Base-by-base conservation (phyloP, 2,888 invertebrate genomes). In the Cephus pulcher region DNA sequence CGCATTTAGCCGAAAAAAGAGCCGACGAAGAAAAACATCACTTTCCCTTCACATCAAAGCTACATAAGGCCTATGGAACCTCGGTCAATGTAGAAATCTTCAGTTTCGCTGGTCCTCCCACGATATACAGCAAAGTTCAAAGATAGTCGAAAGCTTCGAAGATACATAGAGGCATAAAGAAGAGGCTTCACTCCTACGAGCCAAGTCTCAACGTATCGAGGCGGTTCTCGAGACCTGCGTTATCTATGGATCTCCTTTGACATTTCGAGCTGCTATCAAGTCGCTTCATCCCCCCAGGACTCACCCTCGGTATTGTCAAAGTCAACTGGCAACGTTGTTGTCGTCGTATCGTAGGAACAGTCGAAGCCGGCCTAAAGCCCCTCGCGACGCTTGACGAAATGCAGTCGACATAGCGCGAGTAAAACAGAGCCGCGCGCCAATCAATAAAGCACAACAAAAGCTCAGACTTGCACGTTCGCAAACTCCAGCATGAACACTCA, bases 381-480 rank as follows among this genome's bases (percentile, higher is more conserved):
- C 23, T 23, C 23, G 15, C 56, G 56, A 56, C 23, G 23, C 56
- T 56, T 23, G 9, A 9, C 56, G 56, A 56, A 56, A 23, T 71
- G 71, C 71, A 71, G 71, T 34, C 71, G 71, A 71, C 32, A 71
- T 34, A 11, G 71, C 71, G 32, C 71, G 32, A 71, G 71, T 33
- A 23, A 56, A 56, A 56, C 23, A 56, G 56, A 23, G 0, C 71
- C 4, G 34, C 77, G 69, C 74, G 74, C 69, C 76, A 84, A 85
- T 86, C 84, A 82, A 85, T 85, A 82, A 84, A 81, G 76, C 73
- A 81, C 80, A 83, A 84, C 81, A 83, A 83, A 84, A 84, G 80
- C 80, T 84, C 69, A 34, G 85, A 84, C 83, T 85, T 83, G 75
- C 80, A 78, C 76, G 80, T 80, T 78, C 76, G 68, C 30, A 56